These are phyloP conservation scores for Cyclargus thomasi DNA, from an alignment of 1,140 invertebrate species.

Conservation along the genomic window DNA sequence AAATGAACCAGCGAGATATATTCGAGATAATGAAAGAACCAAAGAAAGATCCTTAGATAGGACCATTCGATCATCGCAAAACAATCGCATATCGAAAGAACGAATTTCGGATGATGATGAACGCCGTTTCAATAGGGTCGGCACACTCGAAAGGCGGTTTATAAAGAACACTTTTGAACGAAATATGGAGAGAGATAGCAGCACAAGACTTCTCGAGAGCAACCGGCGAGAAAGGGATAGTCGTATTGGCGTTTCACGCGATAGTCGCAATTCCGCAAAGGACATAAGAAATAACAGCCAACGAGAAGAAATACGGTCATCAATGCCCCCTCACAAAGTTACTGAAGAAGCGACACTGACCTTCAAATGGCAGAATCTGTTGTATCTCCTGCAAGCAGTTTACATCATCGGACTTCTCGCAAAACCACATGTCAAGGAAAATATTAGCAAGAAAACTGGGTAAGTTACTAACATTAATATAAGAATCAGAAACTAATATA, in stretches of 20 bases:
- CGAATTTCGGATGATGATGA: neutral
- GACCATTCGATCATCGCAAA: neutral
- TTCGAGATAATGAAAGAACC: neutral
- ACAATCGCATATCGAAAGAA: neutral
- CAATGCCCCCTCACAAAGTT: neutral
- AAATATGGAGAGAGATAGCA: slow-evolving; percentile 13
- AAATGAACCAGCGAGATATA: neutral
- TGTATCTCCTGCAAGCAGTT: slow-evolving; percentile 44
- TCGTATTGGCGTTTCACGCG: neutral
- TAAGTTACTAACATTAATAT: slow-evolving; percentile 26
- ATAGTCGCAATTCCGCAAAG: neutral
- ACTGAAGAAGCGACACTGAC: neutral
- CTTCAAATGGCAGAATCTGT: slow-evolving; percentile 38
- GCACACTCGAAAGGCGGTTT: neutral
- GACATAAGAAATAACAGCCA: neutral
- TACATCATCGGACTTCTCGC: slow-evolving; percentile 41
- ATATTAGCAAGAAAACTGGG: slow-evolving; percentile 33
- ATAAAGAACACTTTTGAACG: neutral
- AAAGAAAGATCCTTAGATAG: neutral
- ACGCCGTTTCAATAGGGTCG: neutral
- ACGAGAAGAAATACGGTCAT: neutral
- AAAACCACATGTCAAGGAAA: slow-evolving; percentile 28
- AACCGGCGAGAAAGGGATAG: neutral
- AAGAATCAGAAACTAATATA: too few species aligned
- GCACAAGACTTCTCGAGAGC: neutral